phyloP scores from a whole-genome alignment of 2,797 vertebrate species.

The Ciconia nigra region DNA sequence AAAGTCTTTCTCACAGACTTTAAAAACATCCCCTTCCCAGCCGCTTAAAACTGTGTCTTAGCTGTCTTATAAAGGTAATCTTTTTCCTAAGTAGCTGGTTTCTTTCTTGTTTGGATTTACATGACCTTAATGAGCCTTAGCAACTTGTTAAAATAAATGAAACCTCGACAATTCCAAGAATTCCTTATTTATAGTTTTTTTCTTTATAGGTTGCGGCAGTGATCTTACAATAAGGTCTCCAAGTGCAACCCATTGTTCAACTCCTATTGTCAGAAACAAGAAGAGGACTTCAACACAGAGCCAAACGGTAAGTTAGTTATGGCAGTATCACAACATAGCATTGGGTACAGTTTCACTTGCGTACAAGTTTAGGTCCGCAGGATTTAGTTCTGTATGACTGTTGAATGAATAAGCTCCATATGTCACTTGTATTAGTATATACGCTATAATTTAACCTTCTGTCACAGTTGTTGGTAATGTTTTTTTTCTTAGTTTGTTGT shows the following conservation, averaged over 20 bases:
- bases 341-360: not conserved
- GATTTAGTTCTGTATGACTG: not conserved
- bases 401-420: not conserved
- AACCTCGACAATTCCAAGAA: not conserved
- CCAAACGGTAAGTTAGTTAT: slow-evolving; percentile 3
- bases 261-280: not conserved
- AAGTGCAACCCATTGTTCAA: not conserved
- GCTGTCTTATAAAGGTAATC: not conserved
- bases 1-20: not conserved
- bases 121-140: not conserved
- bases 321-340: not conserved
- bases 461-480: not conserved
- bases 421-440: not conserved
- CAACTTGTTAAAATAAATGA: not conserved
- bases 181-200: not conserved
- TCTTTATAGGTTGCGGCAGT: slow-evolving; percentile 26
- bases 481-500: not conserved
- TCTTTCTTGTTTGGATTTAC: not conserved
- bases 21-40: not conserved
- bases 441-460: not conserved
- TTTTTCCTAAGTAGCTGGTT: not conserved
- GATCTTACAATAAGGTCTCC: slow-evolving; percentile 39
- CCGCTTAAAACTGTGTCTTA: not conserved
- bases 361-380: not conserved
- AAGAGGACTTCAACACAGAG: not conserved